Evolutionary conservation across 2,888 invertebrate species (phyloP).

Genomic region (Anaspis maculata): DNA sequence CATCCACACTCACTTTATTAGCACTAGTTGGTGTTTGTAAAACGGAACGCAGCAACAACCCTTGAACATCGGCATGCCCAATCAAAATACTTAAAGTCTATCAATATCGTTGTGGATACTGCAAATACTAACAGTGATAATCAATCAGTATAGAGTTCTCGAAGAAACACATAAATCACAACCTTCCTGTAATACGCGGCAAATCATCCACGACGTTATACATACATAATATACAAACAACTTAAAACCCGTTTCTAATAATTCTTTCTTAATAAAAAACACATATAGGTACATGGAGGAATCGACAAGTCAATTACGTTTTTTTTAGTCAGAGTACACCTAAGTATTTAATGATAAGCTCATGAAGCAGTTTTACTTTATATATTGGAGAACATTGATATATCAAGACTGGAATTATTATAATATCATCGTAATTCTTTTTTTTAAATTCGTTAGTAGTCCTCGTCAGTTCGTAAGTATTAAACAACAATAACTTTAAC

Average conservation of each 20-base stretch:
- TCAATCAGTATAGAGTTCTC: too few species aligned
- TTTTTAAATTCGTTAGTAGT: conserved; percentile 30
- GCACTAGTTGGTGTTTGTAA: too few species aligned
- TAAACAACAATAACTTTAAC: conserved; percentile 24
- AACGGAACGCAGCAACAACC: too few species aligned
- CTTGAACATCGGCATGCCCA: conserved; percentile 17
- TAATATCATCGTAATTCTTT: too few species aligned
- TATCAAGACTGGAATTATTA: conserved; percentile 27
- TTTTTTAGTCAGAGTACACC: conserved; percentile 27
- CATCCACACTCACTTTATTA: too few species aligned
- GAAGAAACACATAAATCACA: conserved; percentile 27
- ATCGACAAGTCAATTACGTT: too few species aligned
- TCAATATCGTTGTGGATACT: conserved; percentile 30
- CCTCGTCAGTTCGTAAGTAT: conserved; percentile 29
- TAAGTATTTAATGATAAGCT: conserved; percentile 35
- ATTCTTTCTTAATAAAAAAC: too few species aligned
- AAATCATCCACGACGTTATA: too few species aligned
- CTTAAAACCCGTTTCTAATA: conserved; percentile 11
- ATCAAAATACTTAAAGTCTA: conserved; percentile 28
- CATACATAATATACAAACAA: too few species aligned
- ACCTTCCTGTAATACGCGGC: conserved; percentile 20
- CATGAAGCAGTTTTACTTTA: conserved; percentile 34
- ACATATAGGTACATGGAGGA: too few species aligned
- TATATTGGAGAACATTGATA: conserved; percentile 36
- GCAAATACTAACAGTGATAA: conserved; percentile 17